phyloP scores from a whole-genome alignment of 2,888 invertebrate genomes.

The Melanostoma scalare region DNA sequence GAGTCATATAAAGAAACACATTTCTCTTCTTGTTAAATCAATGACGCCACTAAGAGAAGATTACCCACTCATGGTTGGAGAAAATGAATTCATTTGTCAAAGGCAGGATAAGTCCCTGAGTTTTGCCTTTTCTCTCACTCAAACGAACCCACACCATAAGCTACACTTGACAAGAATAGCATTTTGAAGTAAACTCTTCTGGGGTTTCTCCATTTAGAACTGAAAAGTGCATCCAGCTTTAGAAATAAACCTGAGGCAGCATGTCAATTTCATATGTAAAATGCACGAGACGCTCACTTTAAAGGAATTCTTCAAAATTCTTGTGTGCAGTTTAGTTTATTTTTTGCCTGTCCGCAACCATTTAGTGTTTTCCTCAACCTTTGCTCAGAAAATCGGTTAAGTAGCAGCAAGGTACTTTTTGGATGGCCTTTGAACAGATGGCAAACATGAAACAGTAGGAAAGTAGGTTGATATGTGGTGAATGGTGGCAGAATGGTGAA shows the following conservation, averaged over 20 bases:
- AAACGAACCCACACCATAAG: slow-evolving; percentile 24
- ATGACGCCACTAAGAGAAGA: slow-evolving; percentile 25
- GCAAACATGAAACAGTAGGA: too few species aligned
- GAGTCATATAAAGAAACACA: background rate
- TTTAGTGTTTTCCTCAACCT: too few species aligned
- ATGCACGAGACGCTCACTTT: background rate
- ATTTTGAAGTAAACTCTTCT: slow-evolving; percentile 36
- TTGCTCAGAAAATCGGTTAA: too few species aligned
- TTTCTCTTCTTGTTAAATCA: slow-evolving; percentile 26
- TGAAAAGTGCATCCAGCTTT: slow-evolving; percentile 28
- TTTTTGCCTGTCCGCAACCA: slow-evolving; percentile 14
- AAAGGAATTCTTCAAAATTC: slow-evolving; percentile 9
- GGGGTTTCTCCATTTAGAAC: slow-evolving; percentile 17
- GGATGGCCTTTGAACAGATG: too few species aligned
- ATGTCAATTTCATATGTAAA: slow-evolving; percentile 17
- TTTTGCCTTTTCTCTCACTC: background rate
- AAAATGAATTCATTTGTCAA: slow-evolving; percentile 24
- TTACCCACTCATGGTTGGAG: slow-evolving; percentile 27
- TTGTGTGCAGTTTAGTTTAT: slow-evolving; percentile 18
- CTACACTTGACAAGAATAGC: slow-evolving; percentile 19
- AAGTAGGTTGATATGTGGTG: too few species aligned
- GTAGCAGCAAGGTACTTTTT: too few species aligned
- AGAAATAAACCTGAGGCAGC: slow-evolving; percentile 12
- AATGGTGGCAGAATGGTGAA: too few species aligned
- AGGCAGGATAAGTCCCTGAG: background rate